Base-by-base conservation (phyloP, 2,113 vertebrate genomes). In the Crotophaga sulcirostris region DNA sequence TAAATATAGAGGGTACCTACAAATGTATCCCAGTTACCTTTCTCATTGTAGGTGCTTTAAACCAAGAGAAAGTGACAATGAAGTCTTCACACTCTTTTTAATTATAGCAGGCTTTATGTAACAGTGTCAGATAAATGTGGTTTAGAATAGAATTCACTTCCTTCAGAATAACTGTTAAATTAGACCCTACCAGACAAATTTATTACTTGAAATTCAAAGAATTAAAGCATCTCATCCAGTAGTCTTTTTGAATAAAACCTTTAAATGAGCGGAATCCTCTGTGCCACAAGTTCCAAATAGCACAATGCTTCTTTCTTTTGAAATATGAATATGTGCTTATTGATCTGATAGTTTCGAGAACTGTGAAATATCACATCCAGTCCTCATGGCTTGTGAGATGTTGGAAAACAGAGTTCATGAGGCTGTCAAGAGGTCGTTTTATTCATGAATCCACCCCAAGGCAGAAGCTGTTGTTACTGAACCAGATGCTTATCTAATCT, bases 21-120 rank as follows among this genome's bases (percentile, higher is more conserved):
- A 47, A 70, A 47, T 36, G 87, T 36, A 85, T 90, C 85, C 93
- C 93, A 89, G 92, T 94, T 94, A 91, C 94, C 93, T 94, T 87
- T 51, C 74, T 79, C 49, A 0, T 33, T 31, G 87, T 56, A 96
- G 94, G 92, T 93, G 82, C 92, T 90, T 55, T 67, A 44, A 86
- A 10, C 38, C 51, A 4, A 67, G 95, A 31, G 76, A 51, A 94
- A 85, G 93, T 83, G 95, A 60, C 79, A 88, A 86, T 49, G 75
- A 14, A 92, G 82, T n/a, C 70, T 95, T 96, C 96, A 77, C 94
- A 84, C 87, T 49, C 52, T 55, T 34, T 87, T 66, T 94, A 97
- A 97, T 96, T 95, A 95, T 96, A 97, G 95, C 95, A 90, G 92
- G 87, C 67, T 88, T 97, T 96, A 96, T 87, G 10, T 95, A 96